These are phyloP conservation scores for Montipora sp. DNA, from an alignment of 64 coral and sea anemone species.

Conservation along the genomic window DNA sequence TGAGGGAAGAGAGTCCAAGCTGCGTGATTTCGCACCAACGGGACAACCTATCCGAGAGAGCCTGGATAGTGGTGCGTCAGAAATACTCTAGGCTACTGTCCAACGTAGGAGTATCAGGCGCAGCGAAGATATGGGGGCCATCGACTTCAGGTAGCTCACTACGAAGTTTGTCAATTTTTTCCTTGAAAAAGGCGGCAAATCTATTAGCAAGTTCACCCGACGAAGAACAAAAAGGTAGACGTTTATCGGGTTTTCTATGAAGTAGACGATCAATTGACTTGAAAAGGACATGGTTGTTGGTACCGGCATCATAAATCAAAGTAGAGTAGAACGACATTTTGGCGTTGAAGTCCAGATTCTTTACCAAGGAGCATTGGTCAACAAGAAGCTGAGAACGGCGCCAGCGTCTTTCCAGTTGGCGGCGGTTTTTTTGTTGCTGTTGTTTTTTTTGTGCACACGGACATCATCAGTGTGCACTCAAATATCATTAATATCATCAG, in stretches of 20 bases:
- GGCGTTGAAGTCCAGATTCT: not conserved
- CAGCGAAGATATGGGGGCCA: too few species aligned
- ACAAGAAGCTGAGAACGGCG: not conserved
- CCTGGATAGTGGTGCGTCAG: not conserved
- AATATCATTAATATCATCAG: too few species aligned
- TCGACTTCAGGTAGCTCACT: not conserved
- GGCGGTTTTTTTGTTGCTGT: not conserved
- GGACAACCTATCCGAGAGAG: not conserved
- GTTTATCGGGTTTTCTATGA: not conserved
- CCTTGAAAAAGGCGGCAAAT: constrained; percentile 14
- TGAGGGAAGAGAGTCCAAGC: too few species aligned
- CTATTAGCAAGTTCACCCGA: not conserved
- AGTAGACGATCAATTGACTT: not conserved
- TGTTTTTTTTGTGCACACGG: not conserved
- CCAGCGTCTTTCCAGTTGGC: not conserved
- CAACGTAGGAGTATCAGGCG: not conserved
- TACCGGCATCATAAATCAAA: not conserved
- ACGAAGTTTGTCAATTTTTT: not conserved
- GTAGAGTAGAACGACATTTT: not conserved
- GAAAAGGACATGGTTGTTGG: not conserved
- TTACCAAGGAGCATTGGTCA: not conserved
- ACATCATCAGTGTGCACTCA: not conserved
- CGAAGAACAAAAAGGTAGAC: not conserved
- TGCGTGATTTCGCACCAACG: not conserved
- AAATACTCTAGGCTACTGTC: constrained; percentile 8